A percentile compares a stretch with the other conserved stretches of the same genome.
Conservation (phyloP, 2,797 vertebrate genomes). For the Phaenicophaeus curvirostris region DNA sequence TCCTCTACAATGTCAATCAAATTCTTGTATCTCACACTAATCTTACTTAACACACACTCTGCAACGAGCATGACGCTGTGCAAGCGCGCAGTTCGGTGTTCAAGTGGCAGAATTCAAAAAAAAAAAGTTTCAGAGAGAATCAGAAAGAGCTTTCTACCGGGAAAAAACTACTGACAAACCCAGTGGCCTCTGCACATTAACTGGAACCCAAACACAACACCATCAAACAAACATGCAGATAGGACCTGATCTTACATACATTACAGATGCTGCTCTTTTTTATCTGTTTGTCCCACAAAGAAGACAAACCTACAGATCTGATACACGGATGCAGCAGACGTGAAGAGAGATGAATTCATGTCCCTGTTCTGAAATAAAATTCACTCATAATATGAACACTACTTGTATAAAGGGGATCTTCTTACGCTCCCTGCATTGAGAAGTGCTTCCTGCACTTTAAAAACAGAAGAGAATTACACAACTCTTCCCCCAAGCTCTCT, state of each 20-base stretch:
- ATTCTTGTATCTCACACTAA: not conserved
- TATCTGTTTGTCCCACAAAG: not conserved
- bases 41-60: not conserved
- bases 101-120: not conserved
- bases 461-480: not conserved
- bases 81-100: too few species aligned
- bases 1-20: not conserved
- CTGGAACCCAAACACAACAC: fast-evolving
- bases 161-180: not conserved
- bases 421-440: not conserved
- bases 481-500: not conserved
- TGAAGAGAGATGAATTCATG: not conserved
- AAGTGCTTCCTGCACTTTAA: not conserved
- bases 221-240: not conserved
- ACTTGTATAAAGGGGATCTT: not conserved
- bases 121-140: not conserved
- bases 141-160: not conserved
- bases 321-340: not conserved
- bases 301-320: not conserved
- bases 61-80: fast-evolving
- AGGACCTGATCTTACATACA: not conserved
- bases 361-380: not conserved
- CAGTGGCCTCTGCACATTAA: not conserved
- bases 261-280: not conserved
- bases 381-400: not conserved